A percentile compares a stretch with the other conserved stretches of the same genome.
phyloP scores from a whole-genome alignment of 2,797 vertebrate species.

The Macropus fuliginosus region DNA sequence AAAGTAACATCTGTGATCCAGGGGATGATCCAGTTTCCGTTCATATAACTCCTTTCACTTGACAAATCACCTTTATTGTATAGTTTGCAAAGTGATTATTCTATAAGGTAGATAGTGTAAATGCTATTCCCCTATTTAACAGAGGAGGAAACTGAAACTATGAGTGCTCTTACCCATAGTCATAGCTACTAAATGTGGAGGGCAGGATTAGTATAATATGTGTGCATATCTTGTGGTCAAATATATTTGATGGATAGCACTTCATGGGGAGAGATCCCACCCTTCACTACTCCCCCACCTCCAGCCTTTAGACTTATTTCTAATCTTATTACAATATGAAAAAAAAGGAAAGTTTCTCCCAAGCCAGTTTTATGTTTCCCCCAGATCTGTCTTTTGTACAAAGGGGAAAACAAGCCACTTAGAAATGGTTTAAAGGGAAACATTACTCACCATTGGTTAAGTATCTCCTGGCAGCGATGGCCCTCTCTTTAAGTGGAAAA shows the following conservation, averaged over 20 bases:
- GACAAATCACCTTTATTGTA: not conserved
- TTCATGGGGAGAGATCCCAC: not conserved
- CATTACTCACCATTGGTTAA: conserved; percentile 64
- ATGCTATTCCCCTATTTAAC: not conserved
- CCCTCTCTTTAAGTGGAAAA: conserved; percentile 50
- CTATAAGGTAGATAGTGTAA: not conserved
- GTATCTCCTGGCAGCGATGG: conserved; percentile 63
- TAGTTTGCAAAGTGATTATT: not conserved
- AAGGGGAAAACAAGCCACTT: conserved; percentile 54
- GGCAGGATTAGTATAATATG: not conserved
- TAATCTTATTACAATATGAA: conserved; percentile 3
- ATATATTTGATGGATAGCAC: not conserved
- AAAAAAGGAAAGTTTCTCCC: conserved; percentile 52
- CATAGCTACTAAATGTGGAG: not conserved
- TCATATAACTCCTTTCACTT: not conserved
- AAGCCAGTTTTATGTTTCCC: conserved; percentile 56
- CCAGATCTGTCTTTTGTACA: conserved; percentile 69
- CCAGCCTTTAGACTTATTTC: conserved; percentile 36
- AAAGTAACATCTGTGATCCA: not conserved
- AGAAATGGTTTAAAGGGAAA: conserved; percentile 64
- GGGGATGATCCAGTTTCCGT: not conserved
- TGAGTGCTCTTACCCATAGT: not conserved
- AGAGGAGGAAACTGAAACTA: conserved; percentile 9
- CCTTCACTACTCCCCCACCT: not conserved
- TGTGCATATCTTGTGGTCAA: not conserved